Evolutionary conservation across 2,797 vertebrate species (phyloP).

Genomic region (Cottoperca gobio): DNA sequence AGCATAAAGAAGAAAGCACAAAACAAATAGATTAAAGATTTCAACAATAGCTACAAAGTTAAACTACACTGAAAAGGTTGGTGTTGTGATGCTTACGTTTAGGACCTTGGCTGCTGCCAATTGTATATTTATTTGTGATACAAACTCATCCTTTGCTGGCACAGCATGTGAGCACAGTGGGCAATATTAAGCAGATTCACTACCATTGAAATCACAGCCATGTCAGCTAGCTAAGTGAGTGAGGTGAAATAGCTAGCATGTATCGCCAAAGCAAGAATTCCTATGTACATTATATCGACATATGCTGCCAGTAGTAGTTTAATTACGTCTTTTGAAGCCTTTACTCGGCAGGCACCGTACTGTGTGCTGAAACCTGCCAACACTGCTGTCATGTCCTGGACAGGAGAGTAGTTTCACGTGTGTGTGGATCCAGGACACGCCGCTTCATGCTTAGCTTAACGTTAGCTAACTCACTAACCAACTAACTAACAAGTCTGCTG

Average conservation of each 20-base stretch:
- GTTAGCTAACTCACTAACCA: neutral
- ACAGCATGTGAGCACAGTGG: neutral
- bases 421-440: neutral
- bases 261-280: neutral
- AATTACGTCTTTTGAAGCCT: neutral
- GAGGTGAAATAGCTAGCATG: no score
- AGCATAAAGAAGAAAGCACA: neutral
- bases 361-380: neutral
- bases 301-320: neutral
- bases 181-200: neutral
- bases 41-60: neutral
- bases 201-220: neutral
- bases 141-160: neutral
- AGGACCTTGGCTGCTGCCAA: neutral
- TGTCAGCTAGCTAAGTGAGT: neutral
- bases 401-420: neutral
- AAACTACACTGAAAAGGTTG: neutral
- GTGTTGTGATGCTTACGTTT: neutral
- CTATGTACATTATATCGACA: neutral
- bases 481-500: neutral
- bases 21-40: neutral
- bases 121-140: neutral
- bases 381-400: neutral
- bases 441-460: conserved; percentile 3
- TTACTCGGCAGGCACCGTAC: neutral